Percentiles rank a stretch among this genome's conserved stretches.
These are phyloP conservation scores for Microplitis manilae DNA, from an alignment of 2,888 invertebrate species.

Conservation along the genomic window DNA sequence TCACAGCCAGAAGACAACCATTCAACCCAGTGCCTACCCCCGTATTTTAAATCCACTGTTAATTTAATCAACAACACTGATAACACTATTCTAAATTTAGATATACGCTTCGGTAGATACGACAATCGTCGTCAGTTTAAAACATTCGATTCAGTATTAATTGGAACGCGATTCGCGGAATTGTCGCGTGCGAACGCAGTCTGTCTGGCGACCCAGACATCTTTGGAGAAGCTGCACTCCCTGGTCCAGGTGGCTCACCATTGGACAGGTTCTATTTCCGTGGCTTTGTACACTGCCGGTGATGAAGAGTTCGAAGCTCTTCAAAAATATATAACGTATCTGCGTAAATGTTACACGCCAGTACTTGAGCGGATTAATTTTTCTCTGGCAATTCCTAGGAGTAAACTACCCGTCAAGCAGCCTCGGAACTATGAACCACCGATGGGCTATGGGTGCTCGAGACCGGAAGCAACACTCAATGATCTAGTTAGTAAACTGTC, in stretches of 20 bases:
- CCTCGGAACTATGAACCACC: constrained; percentile 59
- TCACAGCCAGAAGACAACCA: constrained; percentile 41
- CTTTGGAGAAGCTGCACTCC: constrained; percentile 86
- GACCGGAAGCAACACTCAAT: constrained; percentile 78
- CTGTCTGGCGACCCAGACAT: constrained; percentile 89
- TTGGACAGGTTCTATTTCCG: constrained; percentile 90
- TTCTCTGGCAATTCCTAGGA: constrained; percentile 82
- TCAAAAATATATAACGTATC: constrained; percentile 82
- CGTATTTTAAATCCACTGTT: not conserved
- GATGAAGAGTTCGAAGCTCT: constrained; percentile 83
- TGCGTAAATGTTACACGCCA: constrained; percentile 82
- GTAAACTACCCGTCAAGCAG: constrained; percentile 71
- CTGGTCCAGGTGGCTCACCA: constrained; percentile 84
- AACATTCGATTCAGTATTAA: constrained; percentile 81
- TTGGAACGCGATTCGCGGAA: constrained; percentile 79
- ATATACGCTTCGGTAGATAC: constrained; percentile 82
- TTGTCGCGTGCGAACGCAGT: constrained; percentile 76
- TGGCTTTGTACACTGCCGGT: constrained; percentile 85
- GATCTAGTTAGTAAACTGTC: constrained; percentile 76
- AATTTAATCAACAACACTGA: constrained; percentile 41
- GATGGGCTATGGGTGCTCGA: constrained; percentile 76
- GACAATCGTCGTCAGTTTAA: constrained; percentile 81
- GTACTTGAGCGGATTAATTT: constrained; percentile 83
- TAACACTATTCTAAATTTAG: constrained; percentile 72
- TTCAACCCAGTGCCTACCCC: constrained; percentile 53